Percentiles rank a stretch among this genome's conserved stretches.
Conservation (phyloP, 2,797 vertebrate genomes). For the Rhinella marina region DNA sequence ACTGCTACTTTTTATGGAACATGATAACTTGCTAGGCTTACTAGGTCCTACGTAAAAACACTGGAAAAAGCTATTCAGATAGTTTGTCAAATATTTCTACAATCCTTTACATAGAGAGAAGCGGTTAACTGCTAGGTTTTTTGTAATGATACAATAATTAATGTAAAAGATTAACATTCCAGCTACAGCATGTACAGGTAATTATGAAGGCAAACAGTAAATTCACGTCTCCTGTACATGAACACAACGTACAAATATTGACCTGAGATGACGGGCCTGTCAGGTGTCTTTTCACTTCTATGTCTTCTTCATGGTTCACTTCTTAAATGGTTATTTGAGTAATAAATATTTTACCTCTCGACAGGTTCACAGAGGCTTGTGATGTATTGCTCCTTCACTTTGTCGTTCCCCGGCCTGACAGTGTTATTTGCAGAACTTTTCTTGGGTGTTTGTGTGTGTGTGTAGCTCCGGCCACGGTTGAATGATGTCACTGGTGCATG, state of each 20-base stretch:
- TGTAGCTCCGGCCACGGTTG: background rate
- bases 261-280: background rate
- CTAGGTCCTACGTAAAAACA: too few species aligned
- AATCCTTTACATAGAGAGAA: background rate
- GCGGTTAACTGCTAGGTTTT: background rate
- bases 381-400: slow-evolving; percentile 28
- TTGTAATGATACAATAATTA: background rate
- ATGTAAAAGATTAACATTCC: slow-evolving; percentile 25
- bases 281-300: slow-evolving; percentile 25
- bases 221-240: background rate
- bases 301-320: slow-evolving; percentile 36
- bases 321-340: slow-evolving; percentile 47
- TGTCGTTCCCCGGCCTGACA: slow-evolving; percentile 38
- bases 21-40: too few species aligned
- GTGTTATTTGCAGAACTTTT: slow-evolving; percentile 39
- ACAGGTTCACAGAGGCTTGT: slow-evolving; percentile 35
- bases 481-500: slow-evolving; percentile 5
- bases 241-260: slow-evolving; percentile 43
- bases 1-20: too few species aligned
- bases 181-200: background rate
- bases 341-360: slow-evolving; percentile 41
- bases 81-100: too few species aligned
- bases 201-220: slow-evolving; percentile 28
- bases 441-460: slow-evolving; percentile 17
- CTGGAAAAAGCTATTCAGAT: too few species aligned